Conservation (phyloP, 2,888 invertebrate species). For the Strigamia maritima region DNA sequence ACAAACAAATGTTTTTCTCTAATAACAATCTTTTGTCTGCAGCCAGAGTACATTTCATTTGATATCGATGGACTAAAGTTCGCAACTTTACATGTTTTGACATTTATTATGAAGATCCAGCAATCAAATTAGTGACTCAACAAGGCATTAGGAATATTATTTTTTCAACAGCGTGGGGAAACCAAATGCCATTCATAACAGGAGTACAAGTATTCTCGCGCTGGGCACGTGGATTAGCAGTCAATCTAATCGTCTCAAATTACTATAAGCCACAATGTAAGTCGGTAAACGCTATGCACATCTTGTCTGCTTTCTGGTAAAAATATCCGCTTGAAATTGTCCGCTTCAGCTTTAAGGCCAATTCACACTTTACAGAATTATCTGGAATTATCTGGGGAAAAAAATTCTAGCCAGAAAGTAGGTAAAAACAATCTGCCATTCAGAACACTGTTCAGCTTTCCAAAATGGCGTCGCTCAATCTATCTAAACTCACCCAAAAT, state of each 20-base stretch:
- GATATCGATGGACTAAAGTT: conserved; percentile 59
- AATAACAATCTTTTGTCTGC: not conserved
- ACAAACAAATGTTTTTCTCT: not conserved
- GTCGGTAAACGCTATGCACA: not conserved
- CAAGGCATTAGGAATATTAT: conserved; percentile 62
- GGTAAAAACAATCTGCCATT: no score
- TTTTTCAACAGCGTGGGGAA: conserved; percentile 75
- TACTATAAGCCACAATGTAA: conserved; percentile 14
- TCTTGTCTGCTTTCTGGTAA: no score
- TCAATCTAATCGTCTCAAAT: conserved; percentile 35
- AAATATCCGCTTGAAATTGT: no score
- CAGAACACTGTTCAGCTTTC: no score
- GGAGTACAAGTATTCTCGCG: conserved; percentile 50
- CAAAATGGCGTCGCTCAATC: no score
- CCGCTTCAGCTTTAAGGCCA: no score
- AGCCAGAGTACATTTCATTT: not conserved
- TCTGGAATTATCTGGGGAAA: no score
- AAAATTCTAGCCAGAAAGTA: no score
- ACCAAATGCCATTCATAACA: conserved; percentile 72
- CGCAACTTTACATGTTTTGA: conserved; percentile 80
- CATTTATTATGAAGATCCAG: conserved; percentile 69
- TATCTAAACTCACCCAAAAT: no score
- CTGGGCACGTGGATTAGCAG: conserved; percentile 19
- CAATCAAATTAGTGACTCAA: conserved; percentile 59
- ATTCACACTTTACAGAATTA: no score